Percentiles rank a stretch among this genome's conserved stretches.
Evolutionary conservation across 2,888 invertebrate species (phyloP).

Genomic region (Eilema caniola): DNA sequence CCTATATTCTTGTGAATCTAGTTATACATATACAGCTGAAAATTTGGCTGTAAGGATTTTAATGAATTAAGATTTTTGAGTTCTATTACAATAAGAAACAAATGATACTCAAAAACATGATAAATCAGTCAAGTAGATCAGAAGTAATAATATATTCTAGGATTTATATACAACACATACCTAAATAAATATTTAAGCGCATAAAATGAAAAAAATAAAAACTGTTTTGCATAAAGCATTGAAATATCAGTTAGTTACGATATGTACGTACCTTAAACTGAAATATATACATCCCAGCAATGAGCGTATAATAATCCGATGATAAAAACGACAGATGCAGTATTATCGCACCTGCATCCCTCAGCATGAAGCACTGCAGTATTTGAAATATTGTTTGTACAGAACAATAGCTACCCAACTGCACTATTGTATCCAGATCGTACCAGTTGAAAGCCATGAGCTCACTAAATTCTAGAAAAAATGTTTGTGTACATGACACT

Average conservation of each 20-base stretch:
- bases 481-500: constrained; percentile 93
- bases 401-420: constrained; percentile 88
- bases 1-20: too few relatives aligned
- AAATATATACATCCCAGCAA: constrained; percentile 93
- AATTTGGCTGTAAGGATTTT: too few relatives aligned
- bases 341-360: constrained; percentile 93
- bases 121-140: too few relatives aligned
- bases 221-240: background rate
- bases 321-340: constrained; percentile 94
- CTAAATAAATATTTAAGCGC: too few relatives aligned
- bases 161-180: too few relatives aligned
- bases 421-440: constrained; percentile 88
- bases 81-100: too few relatives aligned
- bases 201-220: too few relatives aligned
- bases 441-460: constrained; percentile 90
- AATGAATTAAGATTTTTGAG: too few relatives aligned
- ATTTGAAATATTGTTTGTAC: constrained; percentile 93
- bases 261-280: constrained; percentile 89
- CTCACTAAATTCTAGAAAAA: constrained; percentile 90
- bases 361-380: constrained; percentile 91
- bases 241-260: background rate
- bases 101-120: too few relatives aligned
- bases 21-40: too few relatives aligned
- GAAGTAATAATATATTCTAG: too few relatives aligned
- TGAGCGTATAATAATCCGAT: constrained; percentile 94